Evolutionary conservation across 2,888 invertebrate genomes (phyloP), one percentile per base, ranked within the genome.

Genomic region (Noctua comes): DNA sequence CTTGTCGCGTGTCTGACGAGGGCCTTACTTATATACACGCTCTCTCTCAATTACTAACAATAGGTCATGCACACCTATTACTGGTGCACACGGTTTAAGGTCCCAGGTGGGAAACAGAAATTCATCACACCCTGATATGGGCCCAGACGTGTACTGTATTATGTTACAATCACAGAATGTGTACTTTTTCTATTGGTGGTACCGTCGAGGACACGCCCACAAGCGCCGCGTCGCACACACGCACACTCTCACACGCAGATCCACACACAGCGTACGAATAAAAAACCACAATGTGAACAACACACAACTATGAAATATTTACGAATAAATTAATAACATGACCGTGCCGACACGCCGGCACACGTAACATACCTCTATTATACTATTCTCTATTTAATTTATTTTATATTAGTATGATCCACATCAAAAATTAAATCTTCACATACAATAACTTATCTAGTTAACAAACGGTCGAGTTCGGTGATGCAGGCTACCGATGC

Each of bases 351-450:
- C 79, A 40, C 76, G 76, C 83, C 82, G 79, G 64, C 82, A 54
- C 75, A 78, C 86, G 79, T 83, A 79, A 86, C 85, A 83, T 82
- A 83, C 86, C 81, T 80, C 87, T 88, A 84, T 69, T 68, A 80
- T 87, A 85, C 57, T 88, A 90, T 88, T 84, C 86, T 84, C 89
- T 89, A 89, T 86, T 88, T 88, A 88, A 77, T 83, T 89, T 88
- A 90, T 76, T 80, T 87, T 85, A 85, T 88, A 91, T 93, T 93
- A 93, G 92, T 93, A 93, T 88, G 89, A 90, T 90, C 86, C 92
- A 94, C 94, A 93, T 93, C 91, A 90, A 93, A 93, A 93, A 93
- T 93, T 88, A 91, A 91, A 91, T 89, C 81, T 88, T 88, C 92
- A 92, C 92, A 90, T 90, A 92, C 91, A 93, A 90, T 89, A 90